Evolutionary conservation across 2,888 invertebrate species (phyloP), one percentile per base, ranked within the genome.

Genomic region (Archips crataeganus): DNA sequence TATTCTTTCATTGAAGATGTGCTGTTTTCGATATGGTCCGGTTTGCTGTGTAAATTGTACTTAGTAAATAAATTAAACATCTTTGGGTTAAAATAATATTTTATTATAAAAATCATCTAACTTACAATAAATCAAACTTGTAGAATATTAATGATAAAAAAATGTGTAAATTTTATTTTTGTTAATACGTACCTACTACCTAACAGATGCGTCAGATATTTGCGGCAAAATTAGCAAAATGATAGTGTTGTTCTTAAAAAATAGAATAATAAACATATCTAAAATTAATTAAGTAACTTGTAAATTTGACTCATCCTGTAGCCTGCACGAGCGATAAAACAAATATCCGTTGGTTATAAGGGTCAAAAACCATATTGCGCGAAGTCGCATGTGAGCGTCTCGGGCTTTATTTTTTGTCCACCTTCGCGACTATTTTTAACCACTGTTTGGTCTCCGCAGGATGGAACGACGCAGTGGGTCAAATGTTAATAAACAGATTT

Each of bases 361-460:
- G 93, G 94, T 94, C 94, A 94, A 89, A 93, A 84, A 89, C 93
- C 94, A 94, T 91, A 92, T 93, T 94, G 93, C 91, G 91, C 87
- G 89, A 89, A 90, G 87, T 87, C 87, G 84, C 94, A 92, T 84
- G 86, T 92, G 93, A 90, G 89, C 70, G 59, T 80, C 79, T 82
- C 82, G 78, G 76, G 80, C 78, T 81, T 78, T 78, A 78, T 93
- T 94, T 94, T 94, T 94, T 94, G 93, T 89, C 90, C 90, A 90
- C 80, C 84, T 81, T 79, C 75, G 78, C 71, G 78, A 80, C 90
- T 94, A 94, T 93, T 91, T 93, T 85, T 92, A 92, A 86, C 85
- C 87, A 84, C 83, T 83, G 86, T 85, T 84, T 84, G 87, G 86
- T 84, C 85, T 84, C 77, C 78, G 79, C 73, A 67, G 75, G 75